Evolutionary conservation across 2,888 invertebrate species (phyloP).

Genomic region (Eulithis prunata): DNA sequence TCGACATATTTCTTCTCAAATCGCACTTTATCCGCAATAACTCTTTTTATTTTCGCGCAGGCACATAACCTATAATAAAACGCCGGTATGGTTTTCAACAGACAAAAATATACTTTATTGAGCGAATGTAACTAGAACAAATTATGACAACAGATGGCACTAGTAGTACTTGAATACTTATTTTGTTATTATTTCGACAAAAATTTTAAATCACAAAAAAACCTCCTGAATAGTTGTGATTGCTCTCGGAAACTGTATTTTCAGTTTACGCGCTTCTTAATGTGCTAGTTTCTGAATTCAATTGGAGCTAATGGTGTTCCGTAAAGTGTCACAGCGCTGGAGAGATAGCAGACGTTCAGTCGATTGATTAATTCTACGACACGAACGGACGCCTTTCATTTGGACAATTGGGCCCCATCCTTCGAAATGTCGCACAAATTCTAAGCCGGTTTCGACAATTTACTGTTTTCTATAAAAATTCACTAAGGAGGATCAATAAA

Average conservation of each 20-base stretch:
- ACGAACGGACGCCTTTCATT: slow-evolving; percentile 43
- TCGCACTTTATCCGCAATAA: too few species aligned
- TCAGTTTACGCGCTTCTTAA: slow-evolving; percentile 3
- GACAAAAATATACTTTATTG: too few species aligned
- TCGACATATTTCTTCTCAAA: too few species aligned
- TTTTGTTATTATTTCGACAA: too few species aligned
- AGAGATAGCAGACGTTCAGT: slow-evolving; percentile 34
- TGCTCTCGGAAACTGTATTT: not conserved
- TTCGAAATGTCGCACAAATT: slow-evolving; percentile 11
- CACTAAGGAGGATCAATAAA: too few species aligned
- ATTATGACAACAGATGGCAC: too few species aligned
- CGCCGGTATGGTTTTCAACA: too few species aligned
- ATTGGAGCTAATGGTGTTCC: slow-evolving; percentile 29
- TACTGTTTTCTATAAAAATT: too few species aligned
- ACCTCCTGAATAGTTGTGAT: not conserved
- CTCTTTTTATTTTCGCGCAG: too few species aligned
- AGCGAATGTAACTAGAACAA: too few species aligned
- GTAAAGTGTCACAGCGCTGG: slow-evolving; percentile 32
- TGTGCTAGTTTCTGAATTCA: slow-evolving; percentile 23
- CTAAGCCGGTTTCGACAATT: not conserved
- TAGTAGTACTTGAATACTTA: too few species aligned
- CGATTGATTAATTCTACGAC: slow-evolving; percentile 67
- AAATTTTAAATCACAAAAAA: slow-evolving; percentile 3
- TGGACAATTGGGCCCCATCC: slow-evolving; percentile 12
- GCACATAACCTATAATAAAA: too few species aligned